These are phyloP conservation scores for Trichogramma dendrolimi DNA, from an alignment of 2,888 invertebrate species.

Conservation along the genomic window DNA sequence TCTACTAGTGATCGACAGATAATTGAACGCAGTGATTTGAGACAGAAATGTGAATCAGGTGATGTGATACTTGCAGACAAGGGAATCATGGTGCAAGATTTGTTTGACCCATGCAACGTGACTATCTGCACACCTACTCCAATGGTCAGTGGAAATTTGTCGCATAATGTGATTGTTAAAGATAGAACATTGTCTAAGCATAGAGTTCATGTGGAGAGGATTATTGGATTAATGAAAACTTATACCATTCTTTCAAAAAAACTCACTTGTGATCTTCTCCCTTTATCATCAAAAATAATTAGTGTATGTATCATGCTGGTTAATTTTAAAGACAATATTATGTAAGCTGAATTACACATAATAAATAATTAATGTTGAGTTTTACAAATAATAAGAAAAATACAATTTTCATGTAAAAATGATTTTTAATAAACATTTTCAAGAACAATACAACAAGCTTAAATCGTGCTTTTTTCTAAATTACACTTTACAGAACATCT, in stretches of 20 bases:
- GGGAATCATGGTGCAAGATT: slow-evolving; percentile 33
- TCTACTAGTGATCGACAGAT: slow-evolving; percentile 34
- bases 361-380: no score
- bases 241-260: slow-evolving; percentile 17
- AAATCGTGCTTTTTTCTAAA: no score
- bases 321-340: no score
- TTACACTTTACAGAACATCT: no score
- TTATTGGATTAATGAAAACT: slow-evolving; percentile 26
- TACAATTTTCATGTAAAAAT: no score
- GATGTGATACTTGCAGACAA: slow-evolving; percentile 34
- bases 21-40: slow-evolving; percentile 29
- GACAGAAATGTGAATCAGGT: slow-evolving; percentile 26
- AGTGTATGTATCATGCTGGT: no score
- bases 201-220: slow-evolving; percentile 24
- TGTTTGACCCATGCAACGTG: slow-evolving; percentile 29
- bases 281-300: no score
- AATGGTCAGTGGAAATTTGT: slow-evolving; percentile 23
- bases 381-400: no score
- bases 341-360: no score
- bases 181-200: slow-evolving; percentile 29
- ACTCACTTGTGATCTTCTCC: neutral
- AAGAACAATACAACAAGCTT: no score
- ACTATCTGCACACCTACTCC: slow-evolving; percentile 25
- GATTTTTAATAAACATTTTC: no score
- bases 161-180: slow-evolving; percentile 21